These are phyloP conservation scores for Glaucomys volans DNA, from an alignment of 2,113 vertebrate genomes.

Conservation along the genomic window DNA sequence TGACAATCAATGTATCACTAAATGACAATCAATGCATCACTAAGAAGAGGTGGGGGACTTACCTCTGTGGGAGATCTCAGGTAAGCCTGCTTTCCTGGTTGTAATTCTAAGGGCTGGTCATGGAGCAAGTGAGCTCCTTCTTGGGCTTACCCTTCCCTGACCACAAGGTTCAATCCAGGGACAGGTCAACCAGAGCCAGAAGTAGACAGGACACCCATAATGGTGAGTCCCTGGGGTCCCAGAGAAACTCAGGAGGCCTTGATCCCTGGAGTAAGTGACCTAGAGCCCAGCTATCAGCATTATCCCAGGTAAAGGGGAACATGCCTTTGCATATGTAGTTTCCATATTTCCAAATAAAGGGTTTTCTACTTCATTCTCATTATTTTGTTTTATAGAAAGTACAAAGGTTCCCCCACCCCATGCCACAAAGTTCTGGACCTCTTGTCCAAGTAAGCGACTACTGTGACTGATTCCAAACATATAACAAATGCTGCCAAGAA, in stretches of 20 bases:
- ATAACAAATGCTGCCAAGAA: conserved; percentile 92
- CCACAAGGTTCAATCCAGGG: not conserved
- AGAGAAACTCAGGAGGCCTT: not conserved
- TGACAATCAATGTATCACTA: too few species aligned
- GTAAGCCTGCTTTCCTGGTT: not conserved
- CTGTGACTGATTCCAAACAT: conserved; percentile 91
- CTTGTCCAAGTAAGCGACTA: conserved; percentile 91
- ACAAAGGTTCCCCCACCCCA: not conserved
- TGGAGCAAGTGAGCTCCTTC: not conserved
- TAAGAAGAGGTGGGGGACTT: too few species aligned
- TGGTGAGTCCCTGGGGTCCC: too few species aligned
- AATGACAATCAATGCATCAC: rapidly evolving
- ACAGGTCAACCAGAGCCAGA: not conserved
- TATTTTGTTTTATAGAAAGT: not conserved
- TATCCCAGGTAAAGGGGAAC: not conserved
- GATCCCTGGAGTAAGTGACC: not conserved
- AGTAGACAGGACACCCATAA: not conserved
- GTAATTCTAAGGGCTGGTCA: too few species aligned
- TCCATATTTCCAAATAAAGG: not conserved
- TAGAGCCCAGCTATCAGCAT: not conserved
- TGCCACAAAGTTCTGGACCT: conserved; percentile 90
- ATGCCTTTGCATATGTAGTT: not conserved
- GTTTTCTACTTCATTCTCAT: not conserved
- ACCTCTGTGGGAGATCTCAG: not conserved
- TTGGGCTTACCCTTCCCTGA: not conserved